These are phyloP conservation scores for Myotis planiceps DNA, from an alignment of 2,797 vertebrate genomes.

Conservation along the genomic window DNA sequence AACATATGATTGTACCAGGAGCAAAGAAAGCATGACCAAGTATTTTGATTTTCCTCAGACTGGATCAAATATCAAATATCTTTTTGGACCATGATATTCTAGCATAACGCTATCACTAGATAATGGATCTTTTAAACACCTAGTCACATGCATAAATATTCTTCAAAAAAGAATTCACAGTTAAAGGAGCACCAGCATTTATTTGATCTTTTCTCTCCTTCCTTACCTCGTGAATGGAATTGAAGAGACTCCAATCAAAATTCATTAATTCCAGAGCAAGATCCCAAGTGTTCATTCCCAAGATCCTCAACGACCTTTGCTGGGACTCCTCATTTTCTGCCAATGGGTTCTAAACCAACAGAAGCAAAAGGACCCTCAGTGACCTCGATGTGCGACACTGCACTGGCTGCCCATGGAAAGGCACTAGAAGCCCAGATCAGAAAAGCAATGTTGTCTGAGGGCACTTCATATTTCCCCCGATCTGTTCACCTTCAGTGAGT, in stretches of 20 bases:
- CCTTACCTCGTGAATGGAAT: conserved; percentile 95
- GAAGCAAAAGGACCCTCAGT: conserved; percentile 73
- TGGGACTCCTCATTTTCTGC: conserved; percentile 93
- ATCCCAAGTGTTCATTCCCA: conserved; percentile 98
- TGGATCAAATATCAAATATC: not conserved
- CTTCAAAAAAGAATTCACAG: not conserved
- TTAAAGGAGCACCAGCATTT: not conserved
- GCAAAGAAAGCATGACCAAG: not conserved
- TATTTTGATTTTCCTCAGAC: not conserved
- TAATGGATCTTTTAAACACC: not conserved
- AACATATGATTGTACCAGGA: not conserved
- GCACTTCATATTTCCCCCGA: conserved; percentile 52
- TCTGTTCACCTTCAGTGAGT: conserved; percentile 79
- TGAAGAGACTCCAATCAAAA: conserved; percentile 96
- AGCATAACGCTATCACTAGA: not conserved
- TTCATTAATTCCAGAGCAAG: conserved; percentile 95
- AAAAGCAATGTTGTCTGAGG: conserved; percentile 80
- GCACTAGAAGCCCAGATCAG: conserved; percentile 47
- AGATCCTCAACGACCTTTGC: conserved; percentile 92
- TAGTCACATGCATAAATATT: not conserved
- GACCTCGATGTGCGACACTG: conserved; percentile 48
- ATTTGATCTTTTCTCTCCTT: not conserved
- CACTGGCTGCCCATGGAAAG: conserved; percentile 48
- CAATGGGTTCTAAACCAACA: conserved; percentile 90
- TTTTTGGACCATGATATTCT: not conserved